These are phyloP conservation scores for Menura novaehollandiae DNA, from an alignment of 2,113 vertebrate genomes.

Conservation along the genomic window DNA sequence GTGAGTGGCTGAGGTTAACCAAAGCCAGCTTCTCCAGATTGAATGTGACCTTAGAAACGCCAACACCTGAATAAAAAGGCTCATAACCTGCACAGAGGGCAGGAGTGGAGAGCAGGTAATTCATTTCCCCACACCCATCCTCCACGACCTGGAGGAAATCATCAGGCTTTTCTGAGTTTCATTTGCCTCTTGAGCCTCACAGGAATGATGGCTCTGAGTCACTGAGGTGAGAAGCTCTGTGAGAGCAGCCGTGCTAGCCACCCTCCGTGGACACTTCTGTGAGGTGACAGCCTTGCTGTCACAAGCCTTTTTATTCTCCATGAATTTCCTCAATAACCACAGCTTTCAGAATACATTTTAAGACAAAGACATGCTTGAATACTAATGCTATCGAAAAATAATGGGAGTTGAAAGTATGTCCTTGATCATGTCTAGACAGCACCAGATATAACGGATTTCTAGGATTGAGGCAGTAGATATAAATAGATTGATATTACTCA, in stretches of 20 bases:
- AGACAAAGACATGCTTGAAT: slow-evolving; percentile 33
- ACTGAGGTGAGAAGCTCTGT: background rate
- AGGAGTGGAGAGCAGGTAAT: background rate
- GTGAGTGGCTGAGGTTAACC: background rate
- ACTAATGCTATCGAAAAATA: slow-evolving; percentile 11
- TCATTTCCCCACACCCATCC: background rate
- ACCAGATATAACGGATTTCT: slow-evolving; percentile 20
- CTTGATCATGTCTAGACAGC: slow-evolving; percentile 57
- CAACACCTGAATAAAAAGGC: background rate
- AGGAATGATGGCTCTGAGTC: background rate
- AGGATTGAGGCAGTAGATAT: slow-evolving; percentile 35
- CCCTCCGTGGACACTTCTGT: background rate
- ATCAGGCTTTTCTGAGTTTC: background rate
- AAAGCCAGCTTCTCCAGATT: background rate
- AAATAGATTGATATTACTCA: slow-evolving; percentile 41
- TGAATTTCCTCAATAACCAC: slow-evolving; percentile 1
- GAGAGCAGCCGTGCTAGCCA: background rate
- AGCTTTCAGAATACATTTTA: slow-evolving; percentile 22
- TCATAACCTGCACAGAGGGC: background rate
- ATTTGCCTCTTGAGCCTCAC: background rate
- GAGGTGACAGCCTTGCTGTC: background rate
- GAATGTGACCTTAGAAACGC: background rate
- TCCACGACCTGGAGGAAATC: background rate
- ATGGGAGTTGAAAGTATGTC: slow-evolving; percentile 28
- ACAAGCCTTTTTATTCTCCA: background rate